Evolutionary conservation across 2,113 vertebrate genomes (phyloP), one percentile per base, ranked within the genome.

Genomic region (Nettapus auritus): DNA sequence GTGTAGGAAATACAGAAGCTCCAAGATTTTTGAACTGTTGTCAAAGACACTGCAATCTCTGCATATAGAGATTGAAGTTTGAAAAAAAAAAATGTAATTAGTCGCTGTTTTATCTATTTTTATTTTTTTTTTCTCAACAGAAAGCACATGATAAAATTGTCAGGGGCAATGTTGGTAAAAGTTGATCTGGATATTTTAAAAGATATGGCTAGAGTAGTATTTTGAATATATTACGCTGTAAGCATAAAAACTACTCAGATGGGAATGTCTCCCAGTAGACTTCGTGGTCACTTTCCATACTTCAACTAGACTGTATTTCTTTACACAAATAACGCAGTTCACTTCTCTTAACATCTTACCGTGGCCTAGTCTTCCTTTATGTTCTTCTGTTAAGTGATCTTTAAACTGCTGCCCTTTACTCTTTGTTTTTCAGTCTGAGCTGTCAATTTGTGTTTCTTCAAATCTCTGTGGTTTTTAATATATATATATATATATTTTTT

Each of bases 301-400:
- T 86, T 68, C 55, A 97, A 82, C 89, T 82, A 77, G 36, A 52
- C 68, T 90, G 16, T 69, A 73, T 89, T 97, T 95, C 38, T 86
- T 70, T 83, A 74, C 23, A 53, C 9, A 69, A 90, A 85, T 63
- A 80, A 83, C 16, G 52, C 70, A 74, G 46, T 50, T 60, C 0
- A 12, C 71, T 89, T 82, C 36, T 82, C 48, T 1, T 18, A 53
- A 74, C 55, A n/a, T 38, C 57, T 60, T 67, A 26, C 52, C 22
- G 13, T 55, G 69, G 42, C 28, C 15, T 67, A 78, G 8, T 18
- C 62, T 86, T 77, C 79, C 80, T 78, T 53, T 79, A 44, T 19
- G 84, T 94, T 80, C 38, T n/a, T 81, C 59, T 33, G 22, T 62
- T 88, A 19, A 79, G 66, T 92, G 64, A 57, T 52, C 8, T 29